Evolutionary conservation across 2,113 vertebrate species (phyloP).

Genomic region (Pseudolaguvia tuberculata): DNA sequence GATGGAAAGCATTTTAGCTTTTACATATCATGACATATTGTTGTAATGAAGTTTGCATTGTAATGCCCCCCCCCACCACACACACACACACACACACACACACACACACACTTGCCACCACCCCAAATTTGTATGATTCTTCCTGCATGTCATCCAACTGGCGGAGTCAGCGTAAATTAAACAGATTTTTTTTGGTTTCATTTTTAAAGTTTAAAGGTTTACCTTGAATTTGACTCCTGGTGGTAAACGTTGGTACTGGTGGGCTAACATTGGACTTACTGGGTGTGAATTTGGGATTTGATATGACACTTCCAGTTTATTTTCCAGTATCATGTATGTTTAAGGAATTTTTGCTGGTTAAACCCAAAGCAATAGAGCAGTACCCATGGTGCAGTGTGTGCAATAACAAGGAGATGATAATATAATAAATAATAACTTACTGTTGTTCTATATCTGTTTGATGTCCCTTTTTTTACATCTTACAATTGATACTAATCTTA

Average conservation of each 20-base stretch:
- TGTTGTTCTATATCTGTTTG: constrained; percentile 31
- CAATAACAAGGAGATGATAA: constrained; percentile 49
- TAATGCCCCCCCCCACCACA: too few relatives aligned
- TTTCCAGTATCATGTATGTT: constrained; percentile 19
- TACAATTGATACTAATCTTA: not conserved
- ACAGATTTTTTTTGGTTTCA: constrained; percentile 6
- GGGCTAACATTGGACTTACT: not conserved
- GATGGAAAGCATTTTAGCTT: too few relatives aligned
- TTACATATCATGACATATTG: too few relatives aligned
- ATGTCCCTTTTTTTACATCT: not conserved
- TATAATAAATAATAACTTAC: constrained; percentile 47
- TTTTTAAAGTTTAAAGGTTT: constrained; percentile 7
- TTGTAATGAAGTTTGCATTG: too few relatives aligned
- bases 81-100: too few relatives aligned
- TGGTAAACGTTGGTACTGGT: not conserved
- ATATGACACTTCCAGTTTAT: constrained; percentile 21
- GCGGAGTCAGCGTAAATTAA: constrained; percentile 42
- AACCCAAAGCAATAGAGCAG: constrained; percentile 53
- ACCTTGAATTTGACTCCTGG: not conserved
- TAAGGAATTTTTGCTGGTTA: constrained; percentile 23
- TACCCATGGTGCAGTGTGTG: constrained; percentile 48
- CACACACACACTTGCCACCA: constrained; percentile 58
- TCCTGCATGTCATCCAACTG: constrained; percentile 64
- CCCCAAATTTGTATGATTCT: constrained; percentile 61
- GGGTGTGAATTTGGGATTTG: constrained; percentile 21